Evolutionary conservation across 2,113 vertebrate species (phyloP), one percentile per base, ranked within the genome.

Genomic region (Perccottus glenii): DNA sequence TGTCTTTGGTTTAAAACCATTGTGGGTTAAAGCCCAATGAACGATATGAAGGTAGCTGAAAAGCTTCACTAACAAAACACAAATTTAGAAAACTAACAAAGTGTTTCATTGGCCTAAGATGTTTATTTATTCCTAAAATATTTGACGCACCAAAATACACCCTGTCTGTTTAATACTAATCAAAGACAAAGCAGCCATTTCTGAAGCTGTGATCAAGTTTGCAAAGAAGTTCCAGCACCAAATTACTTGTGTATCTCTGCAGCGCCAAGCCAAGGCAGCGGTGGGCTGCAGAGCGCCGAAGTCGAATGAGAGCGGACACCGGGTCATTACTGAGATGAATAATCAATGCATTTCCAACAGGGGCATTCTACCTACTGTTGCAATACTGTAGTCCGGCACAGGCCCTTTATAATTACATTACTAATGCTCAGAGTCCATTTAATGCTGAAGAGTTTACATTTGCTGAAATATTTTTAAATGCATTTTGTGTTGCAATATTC

Each of bases 321-420:
- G 76, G 82, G 78, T 81, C 67, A 73, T 87, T 90, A 86, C 74
- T 58, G 64, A 70, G 71, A 81, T 88, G 83, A 86, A 89, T 88
- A 86, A 87, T 87, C 87, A 78, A 87, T 88, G 59, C 14, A 60
- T 81, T 67, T 80, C 72, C 58, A 70, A 60, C 67, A 65, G 49
- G 49, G 53, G 71, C 60, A 83, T 82, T 88, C 71, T 78, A 77
- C 77, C 78, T 75, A 74, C 64, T 35, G 61, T 70, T 82, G 82
- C 85, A 85, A 67, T 77, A 80, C 75, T 80, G 60, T 58, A 62
- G 60, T 70, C 53, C 62, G 75, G 63, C 65, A 63, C 36, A 10
- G 70, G 77, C 80, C 78, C 67, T 82, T 85, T 85, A 85, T 84
- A 86, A 86, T 90, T 85, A 85, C 33, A 38, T 60, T 52, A 69